A percentile compares a stretch with the other conserved stretches of the same genome.
These are phyloP conservation scores for Zosterops japonicus DNA, from an alignment of 2,113 vertebrate species.

Conservation along the genomic window DNA sequence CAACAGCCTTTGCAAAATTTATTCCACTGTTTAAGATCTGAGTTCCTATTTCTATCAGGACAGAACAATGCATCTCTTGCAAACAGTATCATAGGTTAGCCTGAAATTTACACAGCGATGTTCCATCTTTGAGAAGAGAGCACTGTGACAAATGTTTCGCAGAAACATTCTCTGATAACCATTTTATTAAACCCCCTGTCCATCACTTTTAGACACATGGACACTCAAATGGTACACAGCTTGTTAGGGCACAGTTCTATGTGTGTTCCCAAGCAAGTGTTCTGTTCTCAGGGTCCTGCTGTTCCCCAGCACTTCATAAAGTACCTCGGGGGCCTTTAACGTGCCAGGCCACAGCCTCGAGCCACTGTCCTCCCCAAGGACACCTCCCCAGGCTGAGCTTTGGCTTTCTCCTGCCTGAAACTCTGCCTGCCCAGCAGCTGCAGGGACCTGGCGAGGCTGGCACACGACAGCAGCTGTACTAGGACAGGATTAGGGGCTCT, in stretches of 20 bases:
- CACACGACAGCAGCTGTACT: background rate
- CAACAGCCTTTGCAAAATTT: background rate
- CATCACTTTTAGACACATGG: background rate
- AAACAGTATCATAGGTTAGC: background rate
- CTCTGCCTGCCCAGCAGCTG: background rate
- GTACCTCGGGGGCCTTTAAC: background rate
- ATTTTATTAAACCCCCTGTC: background rate
- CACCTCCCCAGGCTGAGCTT: accelerated
- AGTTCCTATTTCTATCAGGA: background rate
- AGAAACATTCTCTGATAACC: background rate
- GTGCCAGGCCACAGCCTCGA: background rate
- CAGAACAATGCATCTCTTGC: background rate
- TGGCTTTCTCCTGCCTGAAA: background rate
- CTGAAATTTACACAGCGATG: background rate
- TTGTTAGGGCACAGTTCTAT: background rate
- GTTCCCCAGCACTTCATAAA: accelerated
- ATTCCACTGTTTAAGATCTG: background rate
- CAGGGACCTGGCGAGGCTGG: background rate
- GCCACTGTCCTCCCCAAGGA: too few species aligned
- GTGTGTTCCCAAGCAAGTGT: background rate
- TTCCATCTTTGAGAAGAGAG: background rate
- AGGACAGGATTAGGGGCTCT: accelerated
- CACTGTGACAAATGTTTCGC: background rate
- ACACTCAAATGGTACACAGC: background rate
- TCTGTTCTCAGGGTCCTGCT: background rate